Base-by-base conservation (phyloP, 2,797 vertebrate genomes). In the Hippocampus kuda region DNA sequence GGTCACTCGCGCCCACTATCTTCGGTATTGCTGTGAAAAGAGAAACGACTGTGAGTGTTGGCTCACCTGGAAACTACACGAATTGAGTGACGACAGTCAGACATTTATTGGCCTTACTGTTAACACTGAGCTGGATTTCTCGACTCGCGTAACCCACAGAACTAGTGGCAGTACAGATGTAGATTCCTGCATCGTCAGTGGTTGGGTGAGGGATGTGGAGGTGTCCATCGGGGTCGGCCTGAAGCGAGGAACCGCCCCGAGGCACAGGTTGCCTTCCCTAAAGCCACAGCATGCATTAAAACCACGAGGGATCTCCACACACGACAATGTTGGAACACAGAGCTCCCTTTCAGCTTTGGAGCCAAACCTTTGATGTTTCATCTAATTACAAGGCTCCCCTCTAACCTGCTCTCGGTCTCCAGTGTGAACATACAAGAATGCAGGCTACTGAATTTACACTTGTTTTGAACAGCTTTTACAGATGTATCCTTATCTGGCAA, bases 81-180 rank as follows among this genome's bases (percentile, higher is more conserved):
- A 63, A 72, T 78, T 62, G 63, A 51, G 63, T 59, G 65, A 27
- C 68, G 73, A 74, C 38, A 63, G 38, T 68, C 0, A 3, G 64
- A 24, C 5, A 5, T 67, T 65, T 30, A 13, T 75, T 66, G 26
- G 65, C 83, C 95, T 93, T 88, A 98, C 96, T 93, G 85, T 94
- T 94, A 75, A 98, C 81, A 5, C 90, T 93, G n/a, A 98, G 94
- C 79, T 91, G 86, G 82, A 92, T 84, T 87, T 95, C 94, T 70
- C 75, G 83, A 84, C 91, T 95, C 67, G 93, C 88, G 72, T 91
- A 93, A 53, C 96, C 96, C 65, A 91, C 92, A 0, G 86, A 11
- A 0, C 93, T 98, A 83, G 90, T 91, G 62, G 94, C 94, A 0
- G 92, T 95, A 88, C 96, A 98, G 76, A 92, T 82, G 34, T 96